phyloP scores from a whole-genome alignment of 2,888 invertebrate genomes.

The Andricus curvator region DNA sequence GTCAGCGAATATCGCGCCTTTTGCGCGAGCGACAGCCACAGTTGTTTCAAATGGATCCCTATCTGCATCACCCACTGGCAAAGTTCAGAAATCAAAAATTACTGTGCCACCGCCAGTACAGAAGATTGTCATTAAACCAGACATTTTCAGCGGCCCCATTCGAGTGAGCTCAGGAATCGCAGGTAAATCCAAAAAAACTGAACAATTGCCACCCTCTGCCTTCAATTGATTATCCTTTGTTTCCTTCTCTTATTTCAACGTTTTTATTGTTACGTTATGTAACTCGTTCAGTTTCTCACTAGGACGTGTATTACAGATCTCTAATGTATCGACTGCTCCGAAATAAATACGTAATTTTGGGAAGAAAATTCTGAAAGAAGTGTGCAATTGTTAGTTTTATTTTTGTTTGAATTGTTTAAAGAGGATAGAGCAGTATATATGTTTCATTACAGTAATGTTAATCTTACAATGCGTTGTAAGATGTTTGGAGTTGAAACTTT shows the following conservation, averaged over 20 bases:
- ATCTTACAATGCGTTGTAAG: no score
- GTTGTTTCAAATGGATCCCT: constrained; percentile 85
- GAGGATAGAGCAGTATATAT: no score
- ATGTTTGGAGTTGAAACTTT: no score
- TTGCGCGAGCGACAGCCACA: constrained; percentile 84
- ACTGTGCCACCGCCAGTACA: constrained; percentile 70
- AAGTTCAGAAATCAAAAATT: constrained; percentile 79
- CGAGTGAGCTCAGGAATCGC: constrained; percentile 81
- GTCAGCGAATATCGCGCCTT: constrained; percentile 84
- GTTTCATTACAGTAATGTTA: no score
- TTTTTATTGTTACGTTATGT: neutral
- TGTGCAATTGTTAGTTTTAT: neutral
- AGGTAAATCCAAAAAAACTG: constrained; percentile 76
- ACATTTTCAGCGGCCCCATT: constrained; percentile 82
- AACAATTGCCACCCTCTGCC: neutral
- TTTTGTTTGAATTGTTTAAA: no score
- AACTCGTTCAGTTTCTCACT: neutral
- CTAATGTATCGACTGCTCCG: neutral
- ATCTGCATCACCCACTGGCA: constrained; percentile 80
- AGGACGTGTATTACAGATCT: neutral
- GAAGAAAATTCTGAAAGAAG: neutral
- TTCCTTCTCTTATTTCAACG: neutral
- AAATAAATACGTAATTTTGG: neutral
- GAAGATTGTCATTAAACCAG: constrained; percentile 46
- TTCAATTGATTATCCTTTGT: neutral